phyloP scores from a whole-genome alignment of 2,113 vertebrate species.

The Pampusana beccarii region DNA sequence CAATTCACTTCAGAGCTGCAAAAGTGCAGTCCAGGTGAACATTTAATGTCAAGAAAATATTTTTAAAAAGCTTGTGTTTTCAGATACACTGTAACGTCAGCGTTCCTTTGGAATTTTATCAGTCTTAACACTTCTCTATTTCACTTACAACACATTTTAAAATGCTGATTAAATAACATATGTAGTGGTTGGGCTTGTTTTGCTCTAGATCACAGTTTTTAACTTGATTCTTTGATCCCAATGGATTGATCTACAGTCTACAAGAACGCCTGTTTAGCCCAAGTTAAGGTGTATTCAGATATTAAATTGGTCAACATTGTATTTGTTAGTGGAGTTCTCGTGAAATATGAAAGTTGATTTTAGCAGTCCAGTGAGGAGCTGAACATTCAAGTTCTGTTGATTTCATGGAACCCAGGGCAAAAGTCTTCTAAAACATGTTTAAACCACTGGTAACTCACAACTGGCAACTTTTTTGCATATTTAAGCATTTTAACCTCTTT shows the following conservation, averaged over 20 bases:
- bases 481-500: background rate
- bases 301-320: background rate
- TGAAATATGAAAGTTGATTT: background rate
- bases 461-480: background rate
- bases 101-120: background rate
- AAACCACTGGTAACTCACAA: background rate
- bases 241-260: background rate
- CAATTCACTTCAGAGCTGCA: background rate
- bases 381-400: background rate
- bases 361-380: background rate
- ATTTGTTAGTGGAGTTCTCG: background rate
- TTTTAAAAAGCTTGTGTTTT: background rate
- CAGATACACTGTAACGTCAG: background rate
- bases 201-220: background rate
- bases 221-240: background rate
- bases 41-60: background rate
- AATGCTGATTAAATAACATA: background rate
- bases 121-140: background rate
- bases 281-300: background rate
- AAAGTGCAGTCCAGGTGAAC: background rate
- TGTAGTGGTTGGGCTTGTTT: background rate
- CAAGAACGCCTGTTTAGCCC: background rate
- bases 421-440: background rate
- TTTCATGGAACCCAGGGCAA: background rate
- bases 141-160: background rate